Base-by-base conservation (phyloP, 2,888 invertebrate species). In the Pegoplata infirma region DNA sequence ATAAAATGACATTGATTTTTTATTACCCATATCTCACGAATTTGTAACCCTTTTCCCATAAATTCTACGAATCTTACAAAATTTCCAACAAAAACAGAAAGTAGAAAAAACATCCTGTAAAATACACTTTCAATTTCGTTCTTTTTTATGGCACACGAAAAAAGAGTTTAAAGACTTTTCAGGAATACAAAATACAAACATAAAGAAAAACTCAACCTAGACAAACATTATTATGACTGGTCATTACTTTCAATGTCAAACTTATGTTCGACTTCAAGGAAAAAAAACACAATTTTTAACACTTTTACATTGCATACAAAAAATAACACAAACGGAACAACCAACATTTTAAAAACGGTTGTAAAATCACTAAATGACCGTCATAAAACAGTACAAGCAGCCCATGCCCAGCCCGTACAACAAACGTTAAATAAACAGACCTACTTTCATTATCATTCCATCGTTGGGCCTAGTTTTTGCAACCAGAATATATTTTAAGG, bases 241-340 rank as follows among this genome's bases (percentile, higher is more conserved):
- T 51, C 74, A 75, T 75, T 79, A 71, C 3, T 56, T 67, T 71
- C 79, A 79, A 79, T 75, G 79, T 67, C 79, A 79, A 44, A 36
- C 55, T 25, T 36, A 14, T 64, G 12, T 44, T n/a, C 21, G n/a
- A n/a, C n/a, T n/a, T 21, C 6, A n/a, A 16, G 3, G 14, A 36
- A 19, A 36, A 17, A 51, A 25, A 12, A 28, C 23, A 44, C n/a
- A 8, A 55, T 71, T 17, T 25, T 66, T 55, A 40, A 46, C 32
- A 49, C 21, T 55, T 72, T 56, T 46, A 56, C 16, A 64, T n/a
- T 21, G 10, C 21, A 44, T 23, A 10, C 0, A 23, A n/a, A n/a
- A n/a, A n/a, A 28, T 25, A 25, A 32, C 7, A 40, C 23, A 40
- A 49, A 55, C 19, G 10, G 25, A 46, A 59, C 14, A 46, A 10